Conservation (phyloP, 2,888 invertebrate species). For the Chirona hameri region DNA sequence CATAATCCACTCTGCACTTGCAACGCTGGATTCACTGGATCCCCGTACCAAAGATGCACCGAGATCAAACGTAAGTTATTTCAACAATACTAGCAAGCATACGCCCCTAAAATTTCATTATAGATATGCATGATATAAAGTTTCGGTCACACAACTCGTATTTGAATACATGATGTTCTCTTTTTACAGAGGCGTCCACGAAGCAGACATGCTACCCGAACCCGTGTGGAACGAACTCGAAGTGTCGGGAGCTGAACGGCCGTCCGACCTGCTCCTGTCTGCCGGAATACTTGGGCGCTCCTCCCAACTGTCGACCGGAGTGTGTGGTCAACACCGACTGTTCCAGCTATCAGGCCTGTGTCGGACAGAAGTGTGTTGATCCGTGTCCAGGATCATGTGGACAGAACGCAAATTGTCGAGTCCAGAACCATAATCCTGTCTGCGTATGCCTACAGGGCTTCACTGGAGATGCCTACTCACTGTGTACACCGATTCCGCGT, state of each 20-base stretch:
- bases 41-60: background rate
- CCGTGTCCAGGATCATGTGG: constrained; percentile 75
- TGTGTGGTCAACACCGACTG: constrained; percentile 83
- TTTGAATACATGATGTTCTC: background rate
- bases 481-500: constrained; percentile 55
- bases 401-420: constrained; percentile 73
- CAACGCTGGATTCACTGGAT: background rate
- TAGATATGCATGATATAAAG: background rate
- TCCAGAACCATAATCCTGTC: constrained; percentile 66
- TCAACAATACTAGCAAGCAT: background rate
- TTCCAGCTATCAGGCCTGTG: constrained; percentile 76
- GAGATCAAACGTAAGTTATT: background rate
- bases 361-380: too few species aligned
- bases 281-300: constrained; percentile 46
- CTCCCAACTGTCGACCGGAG: constrained; percentile 78
- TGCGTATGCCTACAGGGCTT: constrained; percentile 77
- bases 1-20: constrained; percentile 43
- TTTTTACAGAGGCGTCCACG: background rate
- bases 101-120: background rate
- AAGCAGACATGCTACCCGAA: constrained; percentile 44
- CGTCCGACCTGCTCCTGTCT: constrained; percentile 67
- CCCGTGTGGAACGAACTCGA: constrained; percentile 54
- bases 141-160: background rate
- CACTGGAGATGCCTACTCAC: constrained; percentile 72
- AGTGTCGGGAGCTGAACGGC: constrained; percentile 66